phyloP scores from a whole-genome alignment of 2,888 invertebrate genomes.

The Choreutis nemorana region DNA sequence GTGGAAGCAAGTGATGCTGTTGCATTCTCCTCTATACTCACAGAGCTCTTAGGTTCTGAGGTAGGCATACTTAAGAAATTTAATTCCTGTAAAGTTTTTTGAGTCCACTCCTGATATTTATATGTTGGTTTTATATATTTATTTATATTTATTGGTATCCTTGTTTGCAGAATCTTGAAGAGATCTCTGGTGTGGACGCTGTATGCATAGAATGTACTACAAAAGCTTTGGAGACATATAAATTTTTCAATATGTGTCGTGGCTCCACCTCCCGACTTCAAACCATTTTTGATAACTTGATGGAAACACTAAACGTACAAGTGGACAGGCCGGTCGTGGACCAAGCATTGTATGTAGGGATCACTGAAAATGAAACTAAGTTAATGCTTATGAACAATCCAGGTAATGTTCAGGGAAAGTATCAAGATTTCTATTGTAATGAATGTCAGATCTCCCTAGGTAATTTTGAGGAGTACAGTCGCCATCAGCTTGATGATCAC shows the following conservation, averaged over 20 bases:
- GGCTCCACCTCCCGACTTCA: slow-evolving; percentile 25
- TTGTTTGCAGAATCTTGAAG: slow-evolving; percentile 32
- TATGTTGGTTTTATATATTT: background rate
- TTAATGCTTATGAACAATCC: slow-evolving; percentile 25
- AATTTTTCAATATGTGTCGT: slow-evolving; percentile 29
- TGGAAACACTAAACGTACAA: slow-evolving; percentile 20
- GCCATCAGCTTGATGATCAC: slow-evolving; percentile 28
- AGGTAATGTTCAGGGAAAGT: slow-evolving; percentile 9
- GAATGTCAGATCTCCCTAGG: slow-evolving; percentile 24
- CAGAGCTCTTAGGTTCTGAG: slow-evolving; percentile 25
- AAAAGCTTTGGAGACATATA: slow-evolving; percentile 22
- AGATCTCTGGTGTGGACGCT: slow-evolving; percentile 38
- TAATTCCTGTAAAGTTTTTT: background rate
- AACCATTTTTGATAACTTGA: slow-evolving; percentile 28
- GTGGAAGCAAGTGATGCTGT: slow-evolving; percentile 15
- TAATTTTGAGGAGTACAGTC: slow-evolving; percentile 20
- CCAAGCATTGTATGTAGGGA: slow-evolving; percentile 28
- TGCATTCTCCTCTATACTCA: slow-evolving; percentile 23
- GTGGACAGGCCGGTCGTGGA: slow-evolving; percentile 17
- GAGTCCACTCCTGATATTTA: background rate
- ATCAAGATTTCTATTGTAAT: slow-evolving; percentile 19
- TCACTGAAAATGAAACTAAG: slow-evolving; percentile 25
- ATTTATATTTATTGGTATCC: slow-evolving; percentile 4
- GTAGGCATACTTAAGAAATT: slow-evolving; percentile 15
- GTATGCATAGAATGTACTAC: slow-evolving; percentile 37